Percentiles rank a stretch among this genome's conserved stretches.
Evolutionary conservation across 2,113 vertebrate species (phyloP).

Genomic region (Gobius niger): DNA sequence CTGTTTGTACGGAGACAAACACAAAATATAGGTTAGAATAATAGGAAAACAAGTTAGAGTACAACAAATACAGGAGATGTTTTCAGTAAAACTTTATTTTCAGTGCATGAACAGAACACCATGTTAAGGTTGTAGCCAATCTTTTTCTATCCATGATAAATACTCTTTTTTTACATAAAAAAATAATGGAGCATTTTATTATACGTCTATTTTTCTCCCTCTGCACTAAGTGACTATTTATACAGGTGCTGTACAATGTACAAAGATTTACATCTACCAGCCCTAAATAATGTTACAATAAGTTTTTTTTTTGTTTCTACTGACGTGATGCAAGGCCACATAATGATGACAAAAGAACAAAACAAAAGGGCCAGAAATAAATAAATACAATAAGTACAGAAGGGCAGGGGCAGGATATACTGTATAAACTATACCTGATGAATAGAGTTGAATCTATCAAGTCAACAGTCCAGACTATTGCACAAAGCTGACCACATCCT

Average conservation of each 20-base stretch:
- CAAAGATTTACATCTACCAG: conserved; percentile 95
- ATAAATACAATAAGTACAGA: conserved; percentile 20
- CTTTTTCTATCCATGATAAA: conserved; percentile 69
- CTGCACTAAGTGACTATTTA: conserved; percentile 82
- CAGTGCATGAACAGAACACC: conserved; percentile 81
- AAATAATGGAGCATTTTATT: conserved; percentile 94
- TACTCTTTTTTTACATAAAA: conserved; percentile 88
- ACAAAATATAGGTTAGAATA: no score
- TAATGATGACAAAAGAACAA: conserved; percentile 63
- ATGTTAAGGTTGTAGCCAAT: conserved; percentile 67
- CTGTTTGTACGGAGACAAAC: neutral
- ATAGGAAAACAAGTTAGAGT: conserved; percentile 1
- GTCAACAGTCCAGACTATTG: conserved; percentile 61
- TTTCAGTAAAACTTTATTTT: conserved; percentile 75
- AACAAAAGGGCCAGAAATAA: conserved; percentile 38
- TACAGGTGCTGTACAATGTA: conserved; percentile 99
- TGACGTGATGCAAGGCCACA: conserved; percentile 86
- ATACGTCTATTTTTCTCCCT: conserved; percentile 73
- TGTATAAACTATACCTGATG: conserved; percentile 37
- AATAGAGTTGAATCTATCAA: conserved; percentile 41
- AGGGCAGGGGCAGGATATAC: conserved; percentile 38
- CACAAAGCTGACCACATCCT: conserved; percentile 50
- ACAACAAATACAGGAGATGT: conserved; percentile 29
- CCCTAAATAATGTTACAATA: conserved; percentile 79
- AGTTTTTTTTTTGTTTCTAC: conserved; percentile 68